Base-by-base conservation (phyloP, 1,140 invertebrate genomes). In the Centruroides vittatus region DNA sequence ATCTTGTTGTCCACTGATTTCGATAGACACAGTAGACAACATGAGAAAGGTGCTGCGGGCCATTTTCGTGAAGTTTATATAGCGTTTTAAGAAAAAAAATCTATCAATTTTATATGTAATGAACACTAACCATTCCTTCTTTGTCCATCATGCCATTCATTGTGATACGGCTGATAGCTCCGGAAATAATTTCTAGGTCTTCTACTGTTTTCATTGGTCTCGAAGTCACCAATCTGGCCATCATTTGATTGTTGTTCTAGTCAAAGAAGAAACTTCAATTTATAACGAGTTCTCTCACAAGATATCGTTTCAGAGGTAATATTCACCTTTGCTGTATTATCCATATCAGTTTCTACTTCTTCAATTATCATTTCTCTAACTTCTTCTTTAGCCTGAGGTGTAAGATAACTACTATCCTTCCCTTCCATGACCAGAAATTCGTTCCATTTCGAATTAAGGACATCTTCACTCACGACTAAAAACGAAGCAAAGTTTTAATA, bases 371-470 rank as follows among this genome's bases (percentile, higher is more conserved):
- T 52, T 57, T 63, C 62, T 23, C 35, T 13, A 47, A 63, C 57
- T 41, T 63, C 62, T 8, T 63, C 62, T 53, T 46, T 59, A 4
- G 62, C 62, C 48, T 63, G 62, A 13, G 58, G 49, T 57, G 62
- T 60, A n/a, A 51, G 60, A 41, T 57, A 59, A 57, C 62, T 63
- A 12, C 58, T 60, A 23, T 63, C 62, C 23, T 57, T 57, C 8
- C 62, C 62, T 13, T 57, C 58, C n/a, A 60, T 23, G 4, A 51
- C 41, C 3, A 59, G 10, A 35, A 52, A 60, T 35, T 63, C 62
- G 3, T 52, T 7, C 62, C 62, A 63, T 1, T n/a, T 55, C 6
- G 4, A 23, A 48, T 60, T 47, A 36, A 63, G 36, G 12, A 34
- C 58, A 7, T 7, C 9, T 35, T 63, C 62, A 59, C 54, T 59